Base-by-base conservation (phyloP, 2,113 vertebrate genomes). In the Hepsetus odoe region DNA sequence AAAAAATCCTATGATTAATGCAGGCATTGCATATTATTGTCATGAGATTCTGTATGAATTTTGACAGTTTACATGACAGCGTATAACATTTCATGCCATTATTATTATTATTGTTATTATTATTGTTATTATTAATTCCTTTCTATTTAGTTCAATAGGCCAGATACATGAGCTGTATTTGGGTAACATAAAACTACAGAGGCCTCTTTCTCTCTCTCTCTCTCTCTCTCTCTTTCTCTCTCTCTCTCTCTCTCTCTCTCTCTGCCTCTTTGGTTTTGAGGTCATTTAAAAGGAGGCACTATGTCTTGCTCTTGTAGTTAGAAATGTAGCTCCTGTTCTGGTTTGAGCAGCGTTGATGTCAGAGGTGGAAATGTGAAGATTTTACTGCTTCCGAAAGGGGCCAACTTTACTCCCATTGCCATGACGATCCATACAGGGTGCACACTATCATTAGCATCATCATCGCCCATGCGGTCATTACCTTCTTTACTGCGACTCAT, bases 361-460 rank as follows among this genome's bases (percentile, higher is more conserved):
- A 18, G 46, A 30, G 62, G 20, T 72, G 30, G 13, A 35, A 75
- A 26, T 83, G 55, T 56, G 30, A 5, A 35, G 61, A 26, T 83
- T 64, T 56, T 44, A 22, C 20, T 56, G 40, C 69, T 65, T 56
- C 58, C n/a, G 30, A 64, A 44, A 56, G 68, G 53, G 64, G 35
- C 24, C 35, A 62, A 79, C 58, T 30, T n/a, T 76, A 44, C 32
- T 35, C 61, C 56, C 12, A 61, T 30, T 44, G 16, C 24, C 61
- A 55, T 42, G 73, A 8, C 49, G 49, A 51, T 51, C 67, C 33
- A 0, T 20, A 53, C 44, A 26, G 67, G 64, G 38, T 16, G 3
- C 40, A 65, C 49, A 28, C 49, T 83, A 69, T 75, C 49, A 75
- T 72, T 62, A 71, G 32, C 44, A 32, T 42, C 73, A 64, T 70